These are phyloP conservation scores for Dione vanillae DNA, from an alignment of 2,888 invertebrate genomes.

Conservation along the genomic window DNA sequence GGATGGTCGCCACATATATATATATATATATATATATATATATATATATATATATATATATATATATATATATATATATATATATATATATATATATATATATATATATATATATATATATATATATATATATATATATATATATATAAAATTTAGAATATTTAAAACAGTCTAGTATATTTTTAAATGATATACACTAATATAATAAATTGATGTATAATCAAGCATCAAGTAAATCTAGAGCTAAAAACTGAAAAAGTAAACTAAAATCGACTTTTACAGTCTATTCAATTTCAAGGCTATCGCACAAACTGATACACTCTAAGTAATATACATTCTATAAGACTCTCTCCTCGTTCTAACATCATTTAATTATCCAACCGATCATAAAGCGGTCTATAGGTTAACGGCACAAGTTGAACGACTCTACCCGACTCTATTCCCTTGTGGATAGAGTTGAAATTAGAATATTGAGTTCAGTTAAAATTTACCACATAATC, in stretches of 20 bases:
- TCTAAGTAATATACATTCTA: slow-evolving; percentile 23
- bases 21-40: no score
- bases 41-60: no score
- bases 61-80: no score
- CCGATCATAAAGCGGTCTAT: slow-evolving; percentile 43
- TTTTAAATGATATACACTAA: not conserved
- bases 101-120: no score
- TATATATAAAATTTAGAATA: no score
- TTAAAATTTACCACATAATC: slow-evolving; percentile 30
- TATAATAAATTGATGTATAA: not conserved
- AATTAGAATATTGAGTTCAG: not conserved
- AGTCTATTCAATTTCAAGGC: not conserved
- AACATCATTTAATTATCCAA: slow-evolving; percentile 44
- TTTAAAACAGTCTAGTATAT: no score
- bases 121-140: no score
- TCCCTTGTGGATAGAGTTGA: slow-evolving; percentile 9
- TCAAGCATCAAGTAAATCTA: not conserved
- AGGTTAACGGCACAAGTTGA: slow-evolving; percentile 25
- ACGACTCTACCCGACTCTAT: not conserved
- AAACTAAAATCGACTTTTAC: not conserved
- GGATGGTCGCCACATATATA: no score
- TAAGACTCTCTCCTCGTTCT: slow-evolving; percentile 28
- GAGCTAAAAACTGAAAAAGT: not conserved
- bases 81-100: no score
- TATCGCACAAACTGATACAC: slow-evolving; percentile 11